phyloP scores from a whole-genome alignment of 2,113 vertebrate species.

The Ctenomys sociabilis region DNA sequence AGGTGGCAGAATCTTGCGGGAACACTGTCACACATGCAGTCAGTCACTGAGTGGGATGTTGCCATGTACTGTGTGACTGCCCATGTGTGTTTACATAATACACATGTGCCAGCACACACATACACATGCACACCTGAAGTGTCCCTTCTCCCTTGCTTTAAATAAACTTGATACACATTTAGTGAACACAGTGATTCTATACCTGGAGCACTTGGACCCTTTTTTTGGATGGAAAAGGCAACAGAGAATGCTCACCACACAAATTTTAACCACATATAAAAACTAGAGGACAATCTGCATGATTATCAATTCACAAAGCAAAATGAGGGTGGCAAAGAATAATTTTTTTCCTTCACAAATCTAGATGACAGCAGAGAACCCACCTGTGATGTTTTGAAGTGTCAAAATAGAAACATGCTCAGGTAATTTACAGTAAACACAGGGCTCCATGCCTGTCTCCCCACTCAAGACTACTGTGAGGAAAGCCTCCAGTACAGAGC shows the following conservation, averaged over 20 bases:
- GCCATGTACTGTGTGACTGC: fast-evolving
- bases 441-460: no score
- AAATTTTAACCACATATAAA: not conserved
- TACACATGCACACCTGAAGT: not conserved
- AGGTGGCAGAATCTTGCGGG: no score
- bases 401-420: not conserved
- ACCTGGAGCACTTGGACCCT: not conserved
- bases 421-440: not conserved
- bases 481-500: not conserved
- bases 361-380: not conserved
- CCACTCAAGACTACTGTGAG: not conserved
- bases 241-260: not conserved
- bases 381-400: not conserved
- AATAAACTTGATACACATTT: not conserved
- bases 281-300: not conserved
- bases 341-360: not conserved
- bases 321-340: not conserved
- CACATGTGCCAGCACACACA: fast-evolving
- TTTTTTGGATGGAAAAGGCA: not conserved
- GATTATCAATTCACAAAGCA: not conserved
- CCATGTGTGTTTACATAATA: not conserved
- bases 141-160: not conserved
- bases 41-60: not conserved
- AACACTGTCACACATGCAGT: not conserved
- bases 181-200: not conserved